Evolutionary conservation across 2,113 vertebrate genomes (phyloP).

Genomic region (Gavia stellata): DNA sequence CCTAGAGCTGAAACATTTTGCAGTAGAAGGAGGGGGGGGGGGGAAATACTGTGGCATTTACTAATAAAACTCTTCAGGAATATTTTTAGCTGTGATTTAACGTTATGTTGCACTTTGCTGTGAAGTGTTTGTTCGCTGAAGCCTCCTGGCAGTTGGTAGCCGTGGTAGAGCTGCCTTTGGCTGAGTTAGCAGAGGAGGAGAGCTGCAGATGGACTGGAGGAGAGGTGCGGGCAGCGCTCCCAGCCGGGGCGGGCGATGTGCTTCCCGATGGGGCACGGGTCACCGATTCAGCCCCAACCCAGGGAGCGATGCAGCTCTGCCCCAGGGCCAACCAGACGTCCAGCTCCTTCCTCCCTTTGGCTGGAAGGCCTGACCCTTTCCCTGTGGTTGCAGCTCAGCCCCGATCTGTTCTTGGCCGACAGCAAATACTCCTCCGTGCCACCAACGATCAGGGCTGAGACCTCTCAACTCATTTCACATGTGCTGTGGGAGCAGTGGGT

Average conservation of each 20-base stretch:
- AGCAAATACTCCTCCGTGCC: not conserved
- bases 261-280: not conserved
- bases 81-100: slow-evolving; percentile 38
- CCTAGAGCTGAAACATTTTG: not conserved
- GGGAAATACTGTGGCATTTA: not conserved
- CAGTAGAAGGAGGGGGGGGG: not conserved
- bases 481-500: rapidly evolving
- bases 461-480: not conserved
- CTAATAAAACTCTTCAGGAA: not conserved
- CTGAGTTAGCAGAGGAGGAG: not conserved
- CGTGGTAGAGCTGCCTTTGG: not conserved
- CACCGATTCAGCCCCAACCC: rapidly evolving
- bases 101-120: not conserved
- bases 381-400: not conserved
- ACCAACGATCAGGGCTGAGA: not conserved
- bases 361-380: not conserved
- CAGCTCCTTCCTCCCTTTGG: not conserved
- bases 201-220: not conserved
- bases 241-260: not conserved
- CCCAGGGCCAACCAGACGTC: not conserved
- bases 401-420: rapidly evolving
- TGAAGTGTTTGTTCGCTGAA: not conserved
- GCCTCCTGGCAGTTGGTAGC: not conserved
- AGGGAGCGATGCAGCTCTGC: rapidly evolving
- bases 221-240: not conserved